These are phyloP conservation scores for Laothoe populi DNA, from an alignment of 2,888 invertebrate genomes.

Conservation along the genomic window DNA sequence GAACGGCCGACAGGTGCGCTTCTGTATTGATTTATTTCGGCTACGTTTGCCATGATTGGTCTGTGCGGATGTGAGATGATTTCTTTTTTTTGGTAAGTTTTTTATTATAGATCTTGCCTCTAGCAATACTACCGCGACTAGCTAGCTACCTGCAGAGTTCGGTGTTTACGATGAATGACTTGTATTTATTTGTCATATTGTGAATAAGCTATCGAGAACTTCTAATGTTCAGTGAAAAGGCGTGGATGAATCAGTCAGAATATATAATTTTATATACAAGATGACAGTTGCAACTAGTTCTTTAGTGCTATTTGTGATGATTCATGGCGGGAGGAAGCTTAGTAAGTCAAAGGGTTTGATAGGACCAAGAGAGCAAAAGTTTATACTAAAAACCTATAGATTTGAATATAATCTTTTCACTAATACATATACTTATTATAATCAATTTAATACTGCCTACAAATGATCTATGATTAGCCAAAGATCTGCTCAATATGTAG, in stretches of 20 bases:
- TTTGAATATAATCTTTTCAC: too few relatives aligned
- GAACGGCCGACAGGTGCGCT: slow-evolving; percentile 17
- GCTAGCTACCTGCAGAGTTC: neutral
- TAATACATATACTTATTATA: too few relatives aligned
- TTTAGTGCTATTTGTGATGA: neutral
- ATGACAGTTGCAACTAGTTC: neutral
- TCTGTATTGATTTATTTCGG: slow-evolving; percentile 23
- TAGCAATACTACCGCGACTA: slow-evolving; percentile 5
- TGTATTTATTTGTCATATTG: too few relatives aligned
- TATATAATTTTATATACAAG: too few relatives aligned
- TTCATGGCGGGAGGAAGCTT: neutral
- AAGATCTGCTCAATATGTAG: too few relatives aligned
- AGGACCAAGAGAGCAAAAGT: neutral
- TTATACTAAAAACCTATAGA: too few relatives aligned
- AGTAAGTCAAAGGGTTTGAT: neutral
- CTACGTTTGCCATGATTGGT: slow-evolving; percentile 12
- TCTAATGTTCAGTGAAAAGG: too few relatives aligned
- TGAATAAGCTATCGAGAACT: too few relatives aligned
- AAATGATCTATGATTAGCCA: too few relatives aligned
- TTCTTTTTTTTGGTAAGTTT: neutral
- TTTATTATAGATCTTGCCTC: too few relatives aligned
- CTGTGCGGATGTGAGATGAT: neutral
- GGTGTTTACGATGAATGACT: slow-evolving; percentile 13
- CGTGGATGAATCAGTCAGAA: too few relatives aligned
- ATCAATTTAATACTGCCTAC: too few relatives aligned